Conservation (phyloP, 2,888 invertebrate genomes). For the Drosophila picticornis region DNA sequence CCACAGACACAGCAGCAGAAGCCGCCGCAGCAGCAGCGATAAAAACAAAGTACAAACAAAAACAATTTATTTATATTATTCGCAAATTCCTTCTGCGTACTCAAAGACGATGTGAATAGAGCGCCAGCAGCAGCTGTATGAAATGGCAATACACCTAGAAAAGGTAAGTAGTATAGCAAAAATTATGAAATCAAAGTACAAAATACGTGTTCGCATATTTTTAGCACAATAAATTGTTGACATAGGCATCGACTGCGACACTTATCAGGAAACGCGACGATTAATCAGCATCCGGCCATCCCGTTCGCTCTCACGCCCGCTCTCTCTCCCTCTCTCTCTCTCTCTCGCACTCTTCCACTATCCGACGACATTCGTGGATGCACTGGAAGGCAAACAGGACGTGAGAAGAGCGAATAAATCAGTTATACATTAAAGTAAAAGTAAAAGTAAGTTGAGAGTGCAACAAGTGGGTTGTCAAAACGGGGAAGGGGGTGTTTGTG, state of each 20-base stretch:
- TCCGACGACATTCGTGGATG: neutral
- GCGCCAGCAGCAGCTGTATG: constrained; percentile 18
- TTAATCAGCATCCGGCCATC: constrained; percentile 39
- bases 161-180: constrained; percentile 8
- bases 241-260: constrained; percentile 4
- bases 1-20: neutral
- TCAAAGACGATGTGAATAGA: constrained; percentile 16
- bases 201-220: constrained; percentile 42
- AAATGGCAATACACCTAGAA: constrained; percentile 21
- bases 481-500: neutral
- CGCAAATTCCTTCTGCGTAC: constrained; percentile 2
- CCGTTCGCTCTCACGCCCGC: neutral
- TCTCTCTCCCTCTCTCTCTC: neutral
- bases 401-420: neutral
- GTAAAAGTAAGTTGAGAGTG: constrained; percentile 33
- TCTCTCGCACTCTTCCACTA: neutral
- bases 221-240: constrained; percentile 28
- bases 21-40: neutral
- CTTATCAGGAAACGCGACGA: constrained; percentile 8
- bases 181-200: constrained; percentile 40
- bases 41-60: constrained; percentile 33
- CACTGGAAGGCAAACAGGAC: neutral
- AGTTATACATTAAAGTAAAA: constrained; percentile 14
- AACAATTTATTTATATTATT: constrained; percentile 18
- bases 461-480: constrained; percentile 44